A percentile compares a stretch with the other conserved stretches of the same genome.
Evolutionary conservation across 2,888 invertebrate species (phyloP).

Genomic region (Hirtodrosophila histrioides): DNA sequence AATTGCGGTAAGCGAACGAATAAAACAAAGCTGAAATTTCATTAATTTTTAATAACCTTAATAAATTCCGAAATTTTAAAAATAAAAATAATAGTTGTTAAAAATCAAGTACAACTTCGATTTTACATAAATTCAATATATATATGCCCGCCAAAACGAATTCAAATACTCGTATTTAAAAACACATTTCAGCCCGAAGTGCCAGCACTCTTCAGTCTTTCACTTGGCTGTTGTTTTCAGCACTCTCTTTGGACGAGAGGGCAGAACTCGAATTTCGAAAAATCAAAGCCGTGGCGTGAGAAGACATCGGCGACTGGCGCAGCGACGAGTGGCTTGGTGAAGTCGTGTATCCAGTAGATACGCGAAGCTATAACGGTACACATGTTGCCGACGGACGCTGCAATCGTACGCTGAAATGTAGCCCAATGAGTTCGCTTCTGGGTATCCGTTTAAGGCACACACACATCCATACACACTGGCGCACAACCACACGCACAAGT

Average conservation of each 20-base stretch:
- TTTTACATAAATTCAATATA: background rate
- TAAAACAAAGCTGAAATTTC: too few species aligned
- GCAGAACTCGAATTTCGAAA: constrained; percentile 43
- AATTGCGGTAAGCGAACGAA: too few species aligned
- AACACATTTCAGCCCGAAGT: constrained; percentile 14
- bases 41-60: too few species aligned
- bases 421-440: constrained; percentile 72
- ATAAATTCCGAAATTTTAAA: too few species aligned
- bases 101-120: background rate
- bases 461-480: constrained; percentile 11
- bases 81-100: background rate
- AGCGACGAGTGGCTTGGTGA: constrained; percentile 27
- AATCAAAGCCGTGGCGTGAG: constrained; percentile 51
- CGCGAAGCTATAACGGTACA: constrained; percentile 81
- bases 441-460: constrained; percentile 67
- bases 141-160: background rate
- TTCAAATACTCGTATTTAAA: background rate
- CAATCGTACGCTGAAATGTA: constrained; percentile 63
- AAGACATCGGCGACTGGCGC: constrained; percentile 35
- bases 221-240: constrained; percentile 3
- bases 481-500: constrained; percentile 26
- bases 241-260: constrained; percentile 17
- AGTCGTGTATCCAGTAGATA: constrained; percentile 70
- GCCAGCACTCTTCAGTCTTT: constrained; percentile 12
- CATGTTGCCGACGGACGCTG: constrained; percentile 77